phyloP scores from a whole-genome alignment of 2,797 vertebrate species.

The Enteromius afrohamiltoni region DNA sequence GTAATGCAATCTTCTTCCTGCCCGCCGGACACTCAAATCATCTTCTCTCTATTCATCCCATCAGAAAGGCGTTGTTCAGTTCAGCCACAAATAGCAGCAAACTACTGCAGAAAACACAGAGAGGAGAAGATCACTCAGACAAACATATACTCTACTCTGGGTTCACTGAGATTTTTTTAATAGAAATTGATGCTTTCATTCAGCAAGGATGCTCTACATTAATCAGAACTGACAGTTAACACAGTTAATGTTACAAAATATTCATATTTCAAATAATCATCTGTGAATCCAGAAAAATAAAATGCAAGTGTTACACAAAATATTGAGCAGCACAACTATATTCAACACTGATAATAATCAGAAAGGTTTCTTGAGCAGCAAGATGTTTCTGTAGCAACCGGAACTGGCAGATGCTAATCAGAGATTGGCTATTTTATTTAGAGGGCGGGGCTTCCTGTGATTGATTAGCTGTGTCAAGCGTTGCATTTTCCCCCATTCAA shows the following conservation, averaged over 20 bases:
- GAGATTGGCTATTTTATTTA: too few species aligned
- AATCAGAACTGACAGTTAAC: neutral
- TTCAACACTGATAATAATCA: neutral
- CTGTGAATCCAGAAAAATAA: neutral
- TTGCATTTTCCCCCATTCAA: too few species aligned
- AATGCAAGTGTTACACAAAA: neutral
- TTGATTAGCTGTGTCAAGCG: too few species aligned
- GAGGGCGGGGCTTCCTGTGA: too few species aligned
- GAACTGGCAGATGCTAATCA: too few species aligned
- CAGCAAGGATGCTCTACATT: neutral
- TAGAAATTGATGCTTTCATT: neutral
- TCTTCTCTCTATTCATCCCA: neutral
- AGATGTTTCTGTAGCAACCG: too few species aligned
- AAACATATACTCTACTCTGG: neutral
- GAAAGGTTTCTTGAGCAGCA: neutral
- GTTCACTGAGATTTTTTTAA: neutral
- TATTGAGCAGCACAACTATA: neutral
- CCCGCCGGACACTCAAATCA: constrained; percentile 40
- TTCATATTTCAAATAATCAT: neutral
- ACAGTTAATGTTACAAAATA: neutral
- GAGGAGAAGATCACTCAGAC: neutral
- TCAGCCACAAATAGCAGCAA: neutral
- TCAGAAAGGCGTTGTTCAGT: neutral
- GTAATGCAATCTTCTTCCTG: constrained; percentile 56
- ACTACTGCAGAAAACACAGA: neutral